phyloP scores from a whole-genome alignment of 2,113 vertebrate genomes.

The Aspiorhynchus laticeps region DNA sequence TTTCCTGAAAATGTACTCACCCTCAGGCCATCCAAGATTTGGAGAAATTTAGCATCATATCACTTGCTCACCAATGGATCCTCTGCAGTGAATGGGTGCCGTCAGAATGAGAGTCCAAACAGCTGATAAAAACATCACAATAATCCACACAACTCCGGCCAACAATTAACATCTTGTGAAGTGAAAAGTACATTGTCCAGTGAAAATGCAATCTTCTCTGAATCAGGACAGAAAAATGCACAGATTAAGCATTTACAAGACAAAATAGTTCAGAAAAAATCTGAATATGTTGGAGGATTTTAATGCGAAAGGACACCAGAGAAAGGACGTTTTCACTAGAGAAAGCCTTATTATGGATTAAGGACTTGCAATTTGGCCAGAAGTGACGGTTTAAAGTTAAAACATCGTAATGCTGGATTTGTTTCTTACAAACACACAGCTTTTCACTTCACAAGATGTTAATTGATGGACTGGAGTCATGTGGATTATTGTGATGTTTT shows the following conservation, averaged over 20 bases:
- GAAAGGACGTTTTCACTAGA: too few relatives aligned
- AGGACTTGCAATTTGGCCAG: not conserved
- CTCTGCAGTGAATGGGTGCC: not conserved
- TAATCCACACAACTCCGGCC: not conserved
- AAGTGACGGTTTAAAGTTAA: not conserved
- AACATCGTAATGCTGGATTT: not conserved
- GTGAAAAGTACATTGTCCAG: too few relatives aligned
- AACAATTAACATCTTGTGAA: not conserved
- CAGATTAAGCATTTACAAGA: not conserved
- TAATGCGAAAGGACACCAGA: too few relatives aligned
- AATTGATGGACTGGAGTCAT: not conserved
- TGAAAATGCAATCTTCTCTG: too few relatives aligned
- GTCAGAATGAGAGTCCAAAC: not conserved
- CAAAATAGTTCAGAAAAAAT: too few relatives aligned
- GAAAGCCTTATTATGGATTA: not conserved
- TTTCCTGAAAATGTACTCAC: not conserved
- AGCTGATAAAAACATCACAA: not conserved
- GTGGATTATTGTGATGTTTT: not conserved
- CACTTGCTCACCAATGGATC: not conserved
- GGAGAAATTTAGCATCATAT: not conserved
- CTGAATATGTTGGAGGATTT: too few relatives aligned
- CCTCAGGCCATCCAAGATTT: not conserved
- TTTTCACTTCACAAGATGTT: not conserved
- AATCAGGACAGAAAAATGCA: not conserved
- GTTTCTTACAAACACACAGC: not conserved